Percentiles rank a stretch among this genome's conserved stretches.
Conservation (phyloP, 2,113 vertebrate genomes). For the Copsychus sechellarum region DNA sequence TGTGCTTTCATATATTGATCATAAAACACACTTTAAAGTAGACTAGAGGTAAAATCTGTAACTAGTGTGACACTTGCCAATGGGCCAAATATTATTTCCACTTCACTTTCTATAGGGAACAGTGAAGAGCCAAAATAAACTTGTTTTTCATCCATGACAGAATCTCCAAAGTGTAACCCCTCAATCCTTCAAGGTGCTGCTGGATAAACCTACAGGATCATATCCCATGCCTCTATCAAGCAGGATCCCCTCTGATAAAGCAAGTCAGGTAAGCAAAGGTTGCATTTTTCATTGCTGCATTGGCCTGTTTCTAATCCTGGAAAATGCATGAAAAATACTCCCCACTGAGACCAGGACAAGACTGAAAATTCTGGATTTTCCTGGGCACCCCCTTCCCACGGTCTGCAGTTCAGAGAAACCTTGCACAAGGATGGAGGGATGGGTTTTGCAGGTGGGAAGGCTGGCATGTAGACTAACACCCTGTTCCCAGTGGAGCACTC, state of each 20-base stretch:
- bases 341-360: background rate
- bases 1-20: background rate
- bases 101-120: background rate
- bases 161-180: background rate
- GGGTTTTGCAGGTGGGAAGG: background rate
- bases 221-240: background rate
- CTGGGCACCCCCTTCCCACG: background rate
- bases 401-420: background rate
- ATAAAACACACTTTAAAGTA: background rate
- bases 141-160: background rate
- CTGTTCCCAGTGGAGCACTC: background rate
- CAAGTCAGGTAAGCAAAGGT: background rate
- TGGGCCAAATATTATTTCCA: background rate
- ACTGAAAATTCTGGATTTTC: background rate
- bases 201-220: background rate
- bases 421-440: background rate
- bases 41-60: background rate
- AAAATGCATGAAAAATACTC: background rate
- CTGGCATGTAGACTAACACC: background rate
- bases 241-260: background rate
- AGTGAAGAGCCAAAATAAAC: background rate
- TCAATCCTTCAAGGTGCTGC: background rate
- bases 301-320: background rate
- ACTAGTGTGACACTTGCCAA: background rate
- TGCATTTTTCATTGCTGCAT: background rate